Evolutionary conservation across 2,888 invertebrate genomes (phyloP), one percentile per base, ranked within the genome.

Genomic region (Sicus ferrugineus): DNA sequence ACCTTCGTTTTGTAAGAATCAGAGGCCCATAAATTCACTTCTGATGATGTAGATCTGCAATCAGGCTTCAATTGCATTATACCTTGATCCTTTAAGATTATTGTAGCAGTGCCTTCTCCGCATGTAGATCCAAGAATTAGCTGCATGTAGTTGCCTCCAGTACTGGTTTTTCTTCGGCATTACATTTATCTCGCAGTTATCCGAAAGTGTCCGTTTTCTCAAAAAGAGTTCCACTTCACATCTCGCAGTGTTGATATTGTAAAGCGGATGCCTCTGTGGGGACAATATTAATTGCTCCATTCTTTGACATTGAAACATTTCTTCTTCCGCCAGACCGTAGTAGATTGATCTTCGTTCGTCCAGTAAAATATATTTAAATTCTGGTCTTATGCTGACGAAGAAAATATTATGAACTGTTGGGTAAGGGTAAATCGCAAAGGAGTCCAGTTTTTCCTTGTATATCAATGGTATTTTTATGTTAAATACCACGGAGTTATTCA

Each of bases 31-130:
- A n/a, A n/a, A n/a, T n/a, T n/a, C n/a, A n/a, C 21, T 21, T 50
- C 50, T 50, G 50, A 50, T 23, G 23, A n/a, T n/a, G n/a, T n/a
- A n/a, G n/a, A n/a, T 23, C 50, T 21, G 50, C 50, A 50, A 50
- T 50, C 21, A 21, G 50, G n/a, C 23, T 21, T 50, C n/a, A n/a
- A n/a, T n/a, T n/a, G n/a, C n/a, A n/a, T 21, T 50, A 50, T 50
- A 50, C 50, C 50, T 23, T 50, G n/a, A 21, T 50, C 23, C 23
- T 52, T 52, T 52, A 23, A 52, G 23, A 52, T 52, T 52, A 52
- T 52, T 52, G 50, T 52, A 52, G 50, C 50, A 52, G 21, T 52
- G 50, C 50, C 11, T 21, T 52, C 50, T 52, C 50, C 50, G 21
- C 50, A 52, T 1, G 50, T 52, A 52, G 50, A 52, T 52, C 50